These are phyloP conservation scores for Elephas maximus DNA, from an alignment of 2,113 vertebrate species.

Conservation along the genomic window DNA sequence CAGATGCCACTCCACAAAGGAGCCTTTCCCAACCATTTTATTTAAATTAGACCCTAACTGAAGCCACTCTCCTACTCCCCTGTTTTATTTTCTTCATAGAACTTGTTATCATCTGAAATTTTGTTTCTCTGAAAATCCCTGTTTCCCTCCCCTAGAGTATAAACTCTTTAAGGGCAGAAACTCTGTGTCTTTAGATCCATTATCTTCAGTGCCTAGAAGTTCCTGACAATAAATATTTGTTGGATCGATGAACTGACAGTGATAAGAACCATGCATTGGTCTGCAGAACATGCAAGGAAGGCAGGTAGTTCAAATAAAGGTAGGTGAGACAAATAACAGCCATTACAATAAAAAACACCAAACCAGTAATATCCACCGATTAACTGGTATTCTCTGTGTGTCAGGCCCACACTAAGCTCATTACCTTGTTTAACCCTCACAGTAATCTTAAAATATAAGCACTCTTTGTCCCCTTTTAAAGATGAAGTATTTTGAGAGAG, in stretches of 20 bases:
- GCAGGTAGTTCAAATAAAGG: background rate
- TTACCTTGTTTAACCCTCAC: background rate
- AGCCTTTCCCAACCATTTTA: background rate
- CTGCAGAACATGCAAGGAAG: background rate
- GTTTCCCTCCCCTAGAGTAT: background rate
- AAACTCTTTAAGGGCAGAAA: background rate
- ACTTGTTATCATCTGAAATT: background rate
- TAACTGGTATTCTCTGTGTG: background rate
- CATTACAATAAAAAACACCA: background rate
- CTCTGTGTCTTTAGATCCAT: background rate
- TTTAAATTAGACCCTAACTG: constrained; percentile 31
- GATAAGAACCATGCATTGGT: background rate
- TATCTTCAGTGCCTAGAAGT: background rate
- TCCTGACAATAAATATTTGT: background rate
- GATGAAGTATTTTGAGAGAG: background rate
- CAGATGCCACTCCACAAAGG: background rate
- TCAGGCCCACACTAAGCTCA: background rate
- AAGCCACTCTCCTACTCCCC: background rate
- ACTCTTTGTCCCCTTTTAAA: background rate
- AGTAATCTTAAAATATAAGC: background rate
- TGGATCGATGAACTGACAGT: background rate
- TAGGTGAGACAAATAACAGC: background rate
- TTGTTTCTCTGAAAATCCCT: background rate
- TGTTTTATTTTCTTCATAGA: background rate
- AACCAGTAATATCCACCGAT: background rate